phyloP scores from a whole-genome alignment of 1,140 invertebrate species.

The Berghia stephanieae region DNA sequence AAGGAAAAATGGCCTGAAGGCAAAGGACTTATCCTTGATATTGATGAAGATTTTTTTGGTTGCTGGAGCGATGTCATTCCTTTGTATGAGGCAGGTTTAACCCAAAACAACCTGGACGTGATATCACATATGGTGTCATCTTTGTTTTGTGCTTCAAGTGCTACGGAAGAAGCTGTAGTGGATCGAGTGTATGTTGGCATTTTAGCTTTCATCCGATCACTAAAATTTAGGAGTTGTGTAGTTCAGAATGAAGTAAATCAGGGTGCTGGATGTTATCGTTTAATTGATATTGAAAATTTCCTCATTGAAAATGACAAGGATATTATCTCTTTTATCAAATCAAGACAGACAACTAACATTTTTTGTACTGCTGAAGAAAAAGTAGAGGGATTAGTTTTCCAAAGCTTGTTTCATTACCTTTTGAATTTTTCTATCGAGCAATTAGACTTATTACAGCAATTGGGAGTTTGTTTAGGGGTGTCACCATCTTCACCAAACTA shows the following conservation, averaged over 20 bases:
- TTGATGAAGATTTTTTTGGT: conserved; percentile 57
- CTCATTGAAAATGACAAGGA: conserved; percentile 17
- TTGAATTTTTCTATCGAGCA: conserved; percentile 29
- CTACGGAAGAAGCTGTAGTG: conserved; percentile 36
- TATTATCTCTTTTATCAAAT: conserved; percentile 5
- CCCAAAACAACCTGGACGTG: conserved; percentile 21
- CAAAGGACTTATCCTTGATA: conserved; percentile 47
- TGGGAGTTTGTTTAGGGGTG: conserved; percentile 49
- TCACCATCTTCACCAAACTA: conserved; percentile 41
- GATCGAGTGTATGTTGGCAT: conserved; percentile 37
- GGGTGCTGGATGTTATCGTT: too few species aligned
- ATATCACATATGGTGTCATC: conserved; percentile 36
- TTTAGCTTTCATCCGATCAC: conserved; percentile 26
- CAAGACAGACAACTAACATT: not conserved
- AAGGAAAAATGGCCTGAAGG: conserved; percentile 29
- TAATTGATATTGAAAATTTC: conserved; percentile 16
- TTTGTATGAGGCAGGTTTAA: conserved; percentile 35
- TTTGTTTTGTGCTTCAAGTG: conserved; percentile 44
- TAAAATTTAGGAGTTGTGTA: conserved; percentile 24
- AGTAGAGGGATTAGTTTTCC: conserved; percentile 22
- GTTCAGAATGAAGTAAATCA: not conserved
- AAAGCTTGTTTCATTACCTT: conserved; percentile 31
- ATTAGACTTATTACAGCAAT: conserved; percentile 32
- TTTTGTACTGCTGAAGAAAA: conserved; percentile 12
- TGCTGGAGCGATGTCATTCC: conserved; percentile 44